phyloP scores from a whole-genome alignment of 1,140 invertebrate genomes.

The Psix sp. region DNA sequence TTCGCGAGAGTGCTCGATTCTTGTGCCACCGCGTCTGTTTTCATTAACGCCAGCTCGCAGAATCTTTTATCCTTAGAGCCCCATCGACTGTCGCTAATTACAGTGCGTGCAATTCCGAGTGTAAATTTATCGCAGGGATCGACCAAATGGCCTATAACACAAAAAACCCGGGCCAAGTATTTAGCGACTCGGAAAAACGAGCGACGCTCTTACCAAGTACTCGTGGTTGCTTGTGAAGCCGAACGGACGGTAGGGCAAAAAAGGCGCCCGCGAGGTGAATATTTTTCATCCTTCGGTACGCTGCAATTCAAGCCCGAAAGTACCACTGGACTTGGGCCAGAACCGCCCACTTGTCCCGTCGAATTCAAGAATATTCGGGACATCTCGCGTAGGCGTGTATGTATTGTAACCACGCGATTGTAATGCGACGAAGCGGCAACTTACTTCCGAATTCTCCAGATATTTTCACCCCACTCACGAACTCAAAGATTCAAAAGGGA shows the following conservation, averaged over 20 bases:
- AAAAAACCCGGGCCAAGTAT: too few relatives aligned
- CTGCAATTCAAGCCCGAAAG: conserved; percentile 64
- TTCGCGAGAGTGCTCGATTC: conserved; percentile 34
- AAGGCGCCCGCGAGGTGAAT: conserved; percentile 46
- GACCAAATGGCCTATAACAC: too few relatives aligned
- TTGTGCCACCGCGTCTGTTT: conserved; percentile 39
- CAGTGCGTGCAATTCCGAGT: not conserved
- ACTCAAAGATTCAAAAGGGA: conserved; percentile 64
- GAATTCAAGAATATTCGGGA: conserved; percentile 71
- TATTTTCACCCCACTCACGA: conserved; percentile 66
- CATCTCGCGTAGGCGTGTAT: conserved; percentile 67
- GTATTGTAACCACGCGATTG: conserved; percentile 48
- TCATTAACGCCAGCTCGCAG: conserved; percentile 34
- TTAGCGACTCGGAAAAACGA: conserved; percentile 13
- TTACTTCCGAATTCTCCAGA: conserved; percentile 71
- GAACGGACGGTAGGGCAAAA: conserved; percentile 29
- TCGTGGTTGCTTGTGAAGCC: conserved; percentile 11
- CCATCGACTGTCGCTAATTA: conserved; percentile 19
- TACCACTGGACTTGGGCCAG: conserved; percentile 70
- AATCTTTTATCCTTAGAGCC: too few relatives aligned
- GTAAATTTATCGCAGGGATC: too few relatives aligned
- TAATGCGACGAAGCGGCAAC: conserved; percentile 49
- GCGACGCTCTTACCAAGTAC: conserved; percentile 12
- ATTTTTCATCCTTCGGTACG: conserved; percentile 57
- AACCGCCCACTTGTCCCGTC: conserved; percentile 70